Evolutionary conservation across 2,797 vertebrate genomes (phyloP).

Genomic region (Odontamblyopus rebecca): DNA sequence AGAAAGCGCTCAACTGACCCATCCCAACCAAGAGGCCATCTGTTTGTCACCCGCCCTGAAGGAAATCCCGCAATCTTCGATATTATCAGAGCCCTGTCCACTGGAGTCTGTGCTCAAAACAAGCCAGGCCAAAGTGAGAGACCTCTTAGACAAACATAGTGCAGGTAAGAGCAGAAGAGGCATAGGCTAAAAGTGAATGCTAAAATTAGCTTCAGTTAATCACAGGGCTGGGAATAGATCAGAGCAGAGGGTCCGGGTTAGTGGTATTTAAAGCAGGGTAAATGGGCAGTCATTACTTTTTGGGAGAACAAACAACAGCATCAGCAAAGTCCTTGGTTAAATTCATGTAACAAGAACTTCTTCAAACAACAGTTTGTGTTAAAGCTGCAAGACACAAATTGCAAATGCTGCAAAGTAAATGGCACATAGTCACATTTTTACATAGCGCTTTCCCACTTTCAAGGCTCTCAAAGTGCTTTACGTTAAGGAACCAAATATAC

Average conservation of each 20-base stretch:
- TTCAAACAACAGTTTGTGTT: background rate
- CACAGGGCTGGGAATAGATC: constrained; percentile 1
- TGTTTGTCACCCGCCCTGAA: constrained; percentile 24
- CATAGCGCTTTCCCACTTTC: too few species aligned
- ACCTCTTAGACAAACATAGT: constrained; percentile 5
- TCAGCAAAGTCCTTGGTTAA: background rate
- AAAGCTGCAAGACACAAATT: too few species aligned
- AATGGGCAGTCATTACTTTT: background rate
- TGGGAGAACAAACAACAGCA: constrained; percentile 3
- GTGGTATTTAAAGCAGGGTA: constrained; percentile 9
- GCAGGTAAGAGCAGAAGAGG: background rate
- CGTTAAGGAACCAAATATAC: too few species aligned
- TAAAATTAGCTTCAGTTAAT: constrained; percentile 17
- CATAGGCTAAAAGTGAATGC: constrained; percentile 1
- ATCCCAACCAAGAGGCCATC: constrained; percentile 32
- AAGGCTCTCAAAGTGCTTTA: too few species aligned
- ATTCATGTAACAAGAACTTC: background rate
- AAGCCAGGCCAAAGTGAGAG: too few species aligned
- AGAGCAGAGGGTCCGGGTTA: constrained; percentile 1
- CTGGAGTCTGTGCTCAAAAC: constrained; percentile 5
- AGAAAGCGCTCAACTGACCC: constrained; percentile 23
- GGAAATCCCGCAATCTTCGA: constrained; percentile 24
- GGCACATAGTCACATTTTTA: too few species aligned
- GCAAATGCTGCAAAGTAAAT: too few species aligned
- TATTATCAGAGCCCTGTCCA: constrained; percentile 29